Conservation (phyloP, 2,113 vertebrate species). For the Gallinago paraguaiae region DNA sequence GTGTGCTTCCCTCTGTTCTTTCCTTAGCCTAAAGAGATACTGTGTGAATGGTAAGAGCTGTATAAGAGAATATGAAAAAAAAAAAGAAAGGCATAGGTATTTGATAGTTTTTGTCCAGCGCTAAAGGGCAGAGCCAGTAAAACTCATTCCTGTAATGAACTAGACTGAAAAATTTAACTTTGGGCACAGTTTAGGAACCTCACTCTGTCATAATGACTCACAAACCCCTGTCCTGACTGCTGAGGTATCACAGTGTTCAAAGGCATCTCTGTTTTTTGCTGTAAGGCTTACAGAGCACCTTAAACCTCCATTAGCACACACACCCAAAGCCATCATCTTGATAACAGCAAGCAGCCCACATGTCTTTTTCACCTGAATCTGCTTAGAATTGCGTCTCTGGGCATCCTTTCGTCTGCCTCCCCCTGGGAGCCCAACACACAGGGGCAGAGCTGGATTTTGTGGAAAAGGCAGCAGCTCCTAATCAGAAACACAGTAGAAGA, state of each 20-base stretch:
- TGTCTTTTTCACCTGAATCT: background rate
- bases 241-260: background rate
- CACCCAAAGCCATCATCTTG: background rate
- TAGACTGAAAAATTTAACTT: background rate
- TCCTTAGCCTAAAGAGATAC: background rate
- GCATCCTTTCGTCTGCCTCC: background rate
- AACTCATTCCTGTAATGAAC: background rate
- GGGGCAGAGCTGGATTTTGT: background rate
- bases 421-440: accelerated
- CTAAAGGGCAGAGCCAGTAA: background rate
- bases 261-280: accelerated
- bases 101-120: background rate
- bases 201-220: background rate
- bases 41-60: background rate
- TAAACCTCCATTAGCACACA: background rate
- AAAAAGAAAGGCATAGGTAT: background rate
- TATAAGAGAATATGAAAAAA: background rate
- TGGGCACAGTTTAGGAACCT: background rate
- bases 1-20: background rate
- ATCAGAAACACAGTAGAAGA: background rate
- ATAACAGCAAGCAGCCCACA: background rate
- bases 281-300: background rate
- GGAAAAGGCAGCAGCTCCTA: background rate
- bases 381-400: background rate
- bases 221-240: background rate